Conservation (phyloP, 1,140 invertebrate genomes). For the Drosophila melanogaster region DNA sequence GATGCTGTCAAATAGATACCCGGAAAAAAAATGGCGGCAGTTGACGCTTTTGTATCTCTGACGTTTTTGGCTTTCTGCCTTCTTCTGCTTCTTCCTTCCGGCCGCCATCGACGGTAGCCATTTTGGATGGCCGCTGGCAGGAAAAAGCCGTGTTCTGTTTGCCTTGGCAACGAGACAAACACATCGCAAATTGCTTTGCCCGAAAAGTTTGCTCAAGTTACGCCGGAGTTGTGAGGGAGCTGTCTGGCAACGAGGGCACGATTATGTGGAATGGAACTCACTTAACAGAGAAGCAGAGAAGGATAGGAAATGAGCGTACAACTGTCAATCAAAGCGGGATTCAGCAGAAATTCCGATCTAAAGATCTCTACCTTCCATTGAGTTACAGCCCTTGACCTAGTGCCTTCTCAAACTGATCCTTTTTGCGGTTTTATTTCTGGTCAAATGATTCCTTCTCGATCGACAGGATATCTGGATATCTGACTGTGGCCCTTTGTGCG, state of each 20-base stretch:
- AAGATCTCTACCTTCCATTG: slow-evolving; percentile 27
- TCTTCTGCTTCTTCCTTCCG: slow-evolving; percentile 18
- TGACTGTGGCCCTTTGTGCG: slow-evolving; percentile 42
- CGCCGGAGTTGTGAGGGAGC: slow-evolving; percentile 15
- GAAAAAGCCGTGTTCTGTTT: slow-evolving; percentile 35
- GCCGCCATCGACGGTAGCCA: slow-evolving; percentile 62
- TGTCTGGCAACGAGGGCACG: slow-evolving; percentile 19
- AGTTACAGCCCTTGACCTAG: slow-evolving; percentile 61
- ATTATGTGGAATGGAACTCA: slow-evolving; percentile 20
- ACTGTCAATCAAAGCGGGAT: slow-evolving; percentile 69
- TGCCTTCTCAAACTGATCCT: slow-evolving; percentile 60
- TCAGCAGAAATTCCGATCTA: slow-evolving; percentile 36
- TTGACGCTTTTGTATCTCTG: slow-evolving; percentile 32
- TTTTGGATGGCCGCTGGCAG: slow-evolving; percentile 42
- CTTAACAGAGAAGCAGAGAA: background rate
- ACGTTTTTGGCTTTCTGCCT: slow-evolving; percentile 42
- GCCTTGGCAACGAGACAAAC: slow-evolving; percentile 62
- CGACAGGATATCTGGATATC: slow-evolving; percentile 59
- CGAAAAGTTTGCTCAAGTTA: slow-evolving; percentile 67
- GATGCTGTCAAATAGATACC: slow-evolving; percentile 62
- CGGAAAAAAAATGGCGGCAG: slow-evolving; percentile 64
- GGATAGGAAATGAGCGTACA: background rate
- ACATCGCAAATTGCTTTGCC: slow-evolving; percentile 71
- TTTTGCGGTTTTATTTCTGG: slow-evolving; percentile 81
- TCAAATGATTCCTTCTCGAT: slow-evolving; percentile 76